Evolutionary conservation across 1,140 invertebrate species (phyloP), one percentile per base, ranked within the genome.

Genomic region (Latrodectus geometricus): DNA sequence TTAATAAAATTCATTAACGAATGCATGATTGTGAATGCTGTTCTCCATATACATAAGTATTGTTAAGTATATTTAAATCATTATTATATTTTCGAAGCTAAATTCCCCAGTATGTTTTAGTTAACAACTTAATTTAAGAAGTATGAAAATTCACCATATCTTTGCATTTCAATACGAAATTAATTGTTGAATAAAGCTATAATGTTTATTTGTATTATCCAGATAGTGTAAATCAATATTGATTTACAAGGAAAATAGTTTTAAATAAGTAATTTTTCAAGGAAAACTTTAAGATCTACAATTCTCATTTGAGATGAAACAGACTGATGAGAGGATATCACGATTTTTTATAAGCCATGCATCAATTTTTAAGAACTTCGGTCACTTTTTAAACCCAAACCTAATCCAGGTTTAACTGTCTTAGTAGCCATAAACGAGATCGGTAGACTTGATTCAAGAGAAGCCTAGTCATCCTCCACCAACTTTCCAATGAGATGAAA

Each of bases 361-460:
- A 61, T 61, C 54, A 11, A 61, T 61, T 73, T 73, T 73, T 73
- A 70, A 70, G 68, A 20, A 14, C 54, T 61, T 8, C 54, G 11
- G 11, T 61, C 17, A 17, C 54, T 14, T 61, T 17, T 17, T 14
- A 11, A 61, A 14, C 54, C 54, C 17, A 17, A 61, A 14, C 17
- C 54, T 73, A 73, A 73, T 73, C 70, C 35, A 49, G 70, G 14
- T 73, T 73, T 73, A 73, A 73, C 70, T 73, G 70, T 23, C n/a
- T 73, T 73, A 35, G 48, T 73, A 61, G 17, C 17, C 54, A 61
- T 17, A 61, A 61, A 61, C 11, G 54, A 61, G 17, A 61, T 14
- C 17, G 11, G 17, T 17, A 11, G 17, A 17, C 11, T 14, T 61
- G 0, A 14, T 17, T 61, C 11, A 61, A 11, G 11, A 61, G 54